phyloP scores from a whole-genome alignment of 2,888 invertebrate genomes.

The Lamellibrachia columna region DNA sequence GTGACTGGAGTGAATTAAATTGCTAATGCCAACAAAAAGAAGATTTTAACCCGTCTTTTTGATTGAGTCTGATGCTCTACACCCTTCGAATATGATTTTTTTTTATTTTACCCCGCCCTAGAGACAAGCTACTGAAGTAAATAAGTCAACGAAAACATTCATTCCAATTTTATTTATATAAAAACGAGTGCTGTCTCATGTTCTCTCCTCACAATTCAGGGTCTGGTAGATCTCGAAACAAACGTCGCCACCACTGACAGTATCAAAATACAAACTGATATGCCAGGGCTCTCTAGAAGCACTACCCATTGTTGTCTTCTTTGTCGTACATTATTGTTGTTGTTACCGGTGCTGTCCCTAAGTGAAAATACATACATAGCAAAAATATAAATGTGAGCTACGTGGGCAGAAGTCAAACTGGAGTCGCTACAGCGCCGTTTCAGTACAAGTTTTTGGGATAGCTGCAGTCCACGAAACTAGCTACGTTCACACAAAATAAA shows the following conservation, averaged over 20 bases:
- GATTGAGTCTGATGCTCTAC: neutral
- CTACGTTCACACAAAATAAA: slow-evolving; percentile 6
- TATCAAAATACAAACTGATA: neutral
- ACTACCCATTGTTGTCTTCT: neutral
- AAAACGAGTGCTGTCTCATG: slow-evolving; percentile 4
- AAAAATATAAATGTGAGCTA: slow-evolving; percentile 12
- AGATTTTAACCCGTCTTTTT: neutral
- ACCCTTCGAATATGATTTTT: too few species aligned
- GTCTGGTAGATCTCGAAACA: slow-evolving; percentile 3
- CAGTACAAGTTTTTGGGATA: neutral
- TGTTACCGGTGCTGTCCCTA: neutral
- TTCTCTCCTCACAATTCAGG: neutral
- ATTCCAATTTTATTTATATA: neutral
- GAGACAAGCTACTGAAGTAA: neutral
- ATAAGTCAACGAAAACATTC: neutral
- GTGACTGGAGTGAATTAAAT: neutral
- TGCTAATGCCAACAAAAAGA: neutral
- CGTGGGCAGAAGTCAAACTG: neutral
- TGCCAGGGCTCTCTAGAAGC: neutral
- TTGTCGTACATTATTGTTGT: neutral
- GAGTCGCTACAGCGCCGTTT: neutral
- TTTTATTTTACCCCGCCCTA: too few species aligned
- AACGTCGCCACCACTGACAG: neutral
- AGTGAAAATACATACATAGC: slow-evolving; percentile 16
- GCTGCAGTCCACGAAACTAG: neutral